Conservation (phyloP, 1,140 invertebrate genomes). For the Trichonephila inaurata region DNA sequence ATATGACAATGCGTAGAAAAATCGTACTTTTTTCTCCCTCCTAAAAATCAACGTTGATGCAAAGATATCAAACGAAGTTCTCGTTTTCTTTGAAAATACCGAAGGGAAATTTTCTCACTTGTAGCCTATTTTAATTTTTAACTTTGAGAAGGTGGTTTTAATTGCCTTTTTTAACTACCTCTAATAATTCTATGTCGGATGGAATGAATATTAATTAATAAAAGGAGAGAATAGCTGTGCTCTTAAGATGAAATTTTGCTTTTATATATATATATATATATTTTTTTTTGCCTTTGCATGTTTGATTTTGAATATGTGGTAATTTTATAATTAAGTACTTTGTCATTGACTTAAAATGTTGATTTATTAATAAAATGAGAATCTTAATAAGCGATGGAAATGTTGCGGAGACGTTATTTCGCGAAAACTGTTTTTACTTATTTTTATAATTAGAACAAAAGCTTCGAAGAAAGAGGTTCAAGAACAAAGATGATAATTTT, state of each 20-base stretch:
- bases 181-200: conserved; percentile 29
- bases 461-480: background rate
- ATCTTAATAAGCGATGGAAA: background rate
- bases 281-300: background rate
- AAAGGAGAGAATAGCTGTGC: conserved; percentile 18
- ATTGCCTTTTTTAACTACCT: conserved; percentile 59
- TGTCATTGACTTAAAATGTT: conserved; percentile 31
- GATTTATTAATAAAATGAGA: conserved; percentile 36
- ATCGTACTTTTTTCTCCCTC: background rate
- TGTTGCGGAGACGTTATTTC: background rate
- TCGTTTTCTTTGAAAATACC: conserved; percentile 5
- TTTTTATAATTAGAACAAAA: background rate
- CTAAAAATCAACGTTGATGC: background rate
- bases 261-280: background rate
- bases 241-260: background rate
- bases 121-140: conserved; percentile 72
- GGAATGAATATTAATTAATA: conserved; percentile 64
- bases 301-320: conserved; percentile 46
- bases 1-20: conserved; percentile 48
- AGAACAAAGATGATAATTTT: background rate
- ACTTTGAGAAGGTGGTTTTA: conserved; percentile 42
- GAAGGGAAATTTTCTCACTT: conserved; percentile 48
- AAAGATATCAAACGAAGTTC: background rate
- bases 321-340: conserved; percentile 46
- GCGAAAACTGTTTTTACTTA: background rate